A percentile compares a stretch with the other conserved stretches of the same genome.
Evolutionary conservation across 2,888 invertebrate genomes (phyloP).

Genomic region (Teleogryllus oceanicus): DNA sequence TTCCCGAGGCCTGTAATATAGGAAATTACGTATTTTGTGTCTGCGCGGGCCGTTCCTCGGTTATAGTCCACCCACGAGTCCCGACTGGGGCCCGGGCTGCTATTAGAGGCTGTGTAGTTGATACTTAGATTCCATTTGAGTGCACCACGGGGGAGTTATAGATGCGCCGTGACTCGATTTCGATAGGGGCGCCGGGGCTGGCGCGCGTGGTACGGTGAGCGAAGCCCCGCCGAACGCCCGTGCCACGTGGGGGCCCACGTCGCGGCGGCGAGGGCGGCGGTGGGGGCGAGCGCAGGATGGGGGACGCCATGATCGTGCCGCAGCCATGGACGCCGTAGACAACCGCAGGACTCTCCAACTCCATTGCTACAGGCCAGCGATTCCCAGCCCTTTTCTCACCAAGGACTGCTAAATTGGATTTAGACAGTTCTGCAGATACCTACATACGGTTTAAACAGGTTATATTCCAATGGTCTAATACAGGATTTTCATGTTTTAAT

Average conservation of each 20-base stretch:
- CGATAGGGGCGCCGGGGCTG: not conserved
- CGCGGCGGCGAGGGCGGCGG: not conserved
- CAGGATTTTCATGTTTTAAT: too few relatives aligned
- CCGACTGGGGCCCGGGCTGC: not conserved
- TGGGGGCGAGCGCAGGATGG: not conserved
- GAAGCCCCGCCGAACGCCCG: not conserved
- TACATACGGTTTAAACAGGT: too few relatives aligned
- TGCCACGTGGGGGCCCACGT: not conserved
- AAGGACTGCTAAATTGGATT: too few relatives aligned
- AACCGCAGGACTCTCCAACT: too few relatives aligned
- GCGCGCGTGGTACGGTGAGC: slow-evolving; percentile 18
- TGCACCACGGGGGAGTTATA: slow-evolving; percentile 2
- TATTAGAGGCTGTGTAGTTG: slow-evolving; percentile 18
- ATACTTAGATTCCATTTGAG: slow-evolving; percentile 18
- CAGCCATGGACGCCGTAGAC: too few relatives aligned
- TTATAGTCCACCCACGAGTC: slow-evolving; percentile 18
- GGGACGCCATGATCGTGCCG: not conserved
- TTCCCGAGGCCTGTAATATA: slow-evolving; percentile 18
- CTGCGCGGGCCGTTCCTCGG: not conserved
- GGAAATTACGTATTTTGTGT: slow-evolving; percentile 18
- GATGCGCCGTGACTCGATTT: slow-evolving; percentile 18
- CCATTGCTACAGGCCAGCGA: too few relatives aligned
- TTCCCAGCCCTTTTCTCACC: too few relatives aligned
- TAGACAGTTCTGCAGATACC: too few relatives aligned
- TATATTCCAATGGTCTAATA: too few relatives aligned